Conservation (phyloP, 2,797 vertebrate species). For the Notamacropus eugenii region DNA sequence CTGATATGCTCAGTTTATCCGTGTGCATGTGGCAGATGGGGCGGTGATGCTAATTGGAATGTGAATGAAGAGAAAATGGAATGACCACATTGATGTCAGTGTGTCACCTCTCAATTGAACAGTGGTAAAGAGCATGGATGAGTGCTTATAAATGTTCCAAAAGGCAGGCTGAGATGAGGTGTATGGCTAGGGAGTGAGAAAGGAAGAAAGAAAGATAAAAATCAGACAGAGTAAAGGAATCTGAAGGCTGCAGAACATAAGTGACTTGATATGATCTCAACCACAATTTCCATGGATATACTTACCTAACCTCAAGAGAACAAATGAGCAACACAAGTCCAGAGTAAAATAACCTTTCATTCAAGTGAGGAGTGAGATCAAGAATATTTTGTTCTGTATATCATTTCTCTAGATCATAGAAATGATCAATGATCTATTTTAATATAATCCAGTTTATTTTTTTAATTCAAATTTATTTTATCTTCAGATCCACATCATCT, state of each 20-base stretch:
- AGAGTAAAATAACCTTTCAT: conserved; percentile 5
- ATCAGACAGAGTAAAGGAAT: conserved; percentile 17
- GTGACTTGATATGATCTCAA: neutral
- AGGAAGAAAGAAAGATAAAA: conserved; percentile 8
- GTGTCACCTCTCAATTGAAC: neutral
- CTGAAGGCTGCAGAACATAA: neutral
- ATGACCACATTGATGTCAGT: neutral
- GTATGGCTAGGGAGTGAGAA: neutral
- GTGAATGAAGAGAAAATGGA: neutral
- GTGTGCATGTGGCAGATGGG: neutral
- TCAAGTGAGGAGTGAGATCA: neutral
- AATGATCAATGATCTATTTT: neutral
- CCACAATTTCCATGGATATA: neutral
- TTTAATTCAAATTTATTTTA: conserved; percentile 41
- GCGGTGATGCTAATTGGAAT: neutral
- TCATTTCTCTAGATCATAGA: conserved; percentile 19
- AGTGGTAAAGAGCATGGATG: neutral
- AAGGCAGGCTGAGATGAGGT: neutral
- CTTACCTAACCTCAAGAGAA: conserved; percentile 32
- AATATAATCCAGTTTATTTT: neutral
- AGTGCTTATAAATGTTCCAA: neutral
- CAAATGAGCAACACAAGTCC: neutral
- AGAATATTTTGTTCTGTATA: conserved; percentile 44
- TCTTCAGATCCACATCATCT: conserved; percentile 10
- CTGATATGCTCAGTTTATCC: conserved; percentile 31